A percentile compares a stretch with the other conserved stretches of the same genome.
Conservation (phyloP, 2,888 invertebrate species). For the Scaptomyza caliginosa region DNA sequence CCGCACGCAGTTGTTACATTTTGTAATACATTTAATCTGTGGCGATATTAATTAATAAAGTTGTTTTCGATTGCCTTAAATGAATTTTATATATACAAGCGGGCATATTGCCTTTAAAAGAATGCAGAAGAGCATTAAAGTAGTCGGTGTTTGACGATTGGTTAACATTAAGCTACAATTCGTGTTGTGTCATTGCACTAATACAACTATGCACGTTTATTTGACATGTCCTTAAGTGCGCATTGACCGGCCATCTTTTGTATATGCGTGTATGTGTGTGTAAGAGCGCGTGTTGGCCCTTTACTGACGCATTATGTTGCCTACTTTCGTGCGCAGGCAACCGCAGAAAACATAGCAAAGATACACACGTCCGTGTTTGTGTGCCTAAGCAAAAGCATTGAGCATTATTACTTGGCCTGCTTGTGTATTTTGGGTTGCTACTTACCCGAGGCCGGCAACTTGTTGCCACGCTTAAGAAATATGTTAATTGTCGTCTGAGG, state of each 20-base stretch:
- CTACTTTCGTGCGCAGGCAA: conserved; percentile 54
- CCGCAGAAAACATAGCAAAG: conserved; percentile 24
- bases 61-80: not conserved
- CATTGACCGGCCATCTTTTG: conserved; percentile 46
- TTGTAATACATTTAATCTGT: not conserved
- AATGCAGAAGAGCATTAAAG: conserved; percentile 1
- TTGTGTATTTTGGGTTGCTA: conserved; percentile 14
- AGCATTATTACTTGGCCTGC: conserved; percentile 53
- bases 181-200: conserved; percentile 22
- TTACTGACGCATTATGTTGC: conserved; percentile 63
- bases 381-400: conserved; percentile 38
- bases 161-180: conserved; percentile 5
- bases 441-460: conserved; percentile 59
- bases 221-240: conserved; percentile 63
- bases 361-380: not conserved
- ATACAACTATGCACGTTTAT: conserved; percentile 44
- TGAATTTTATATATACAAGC: not conserved
- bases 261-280: conserved; percentile 1
- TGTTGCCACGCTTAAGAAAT: conserved; percentile 61
- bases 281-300: conserved; percentile 12
- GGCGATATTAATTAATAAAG: not conserved
- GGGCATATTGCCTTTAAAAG: not conserved
- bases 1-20: not conserved
- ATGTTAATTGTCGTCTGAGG: conserved; percentile 71
- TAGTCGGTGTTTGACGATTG: not conserved